Evolutionary conservation across 2,888 invertebrate species (phyloP).

Genomic region (Trissolcus brochymenae): DNA sequence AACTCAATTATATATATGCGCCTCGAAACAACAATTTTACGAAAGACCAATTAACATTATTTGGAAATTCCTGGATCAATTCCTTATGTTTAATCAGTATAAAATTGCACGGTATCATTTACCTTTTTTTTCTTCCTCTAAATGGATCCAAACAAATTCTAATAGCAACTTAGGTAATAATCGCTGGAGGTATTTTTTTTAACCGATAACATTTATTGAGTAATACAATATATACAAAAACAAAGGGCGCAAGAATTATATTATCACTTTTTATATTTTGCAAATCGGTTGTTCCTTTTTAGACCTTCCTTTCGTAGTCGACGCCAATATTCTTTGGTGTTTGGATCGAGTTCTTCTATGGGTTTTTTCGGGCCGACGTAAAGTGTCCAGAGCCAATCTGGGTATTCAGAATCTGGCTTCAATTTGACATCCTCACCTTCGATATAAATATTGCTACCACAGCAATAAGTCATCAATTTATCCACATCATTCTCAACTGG

Average conservation of each 20-base stretch:
- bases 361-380: conserved; percentile 81
- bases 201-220: not conserved
- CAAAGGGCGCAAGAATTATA: not conserved
- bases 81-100: too few species aligned
- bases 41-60: too few species aligned
- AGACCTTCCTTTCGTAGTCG: conserved; percentile 82
- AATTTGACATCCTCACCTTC: conserved; percentile 88
- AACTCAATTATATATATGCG: too few species aligned
- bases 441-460: conserved; percentile 90
- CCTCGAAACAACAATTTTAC: too few species aligned
- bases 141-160: not conserved
- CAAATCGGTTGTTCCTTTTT: conserved; percentile 80
- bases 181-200: not conserved
- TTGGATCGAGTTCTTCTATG: conserved; percentile 86
- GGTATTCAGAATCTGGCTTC: conserved; percentile 89
- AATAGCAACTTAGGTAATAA: not conserved
- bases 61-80: too few species aligned
- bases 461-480: conserved; percentile 86
- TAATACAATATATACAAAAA: not conserved
- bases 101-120: too few species aligned
- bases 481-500: conserved; percentile 91
- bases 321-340: conserved; percentile 89
- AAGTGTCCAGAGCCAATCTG: conserved; percentile 92
- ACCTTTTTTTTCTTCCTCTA: not conserved
- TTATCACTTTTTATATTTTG: conserved; percentile 17